Percentiles rank a stretch among this genome's conserved stretches.
phyloP scores from a whole-genome alignment of 2,113 vertebrate species.

The Neogobius melanostomus region DNA sequence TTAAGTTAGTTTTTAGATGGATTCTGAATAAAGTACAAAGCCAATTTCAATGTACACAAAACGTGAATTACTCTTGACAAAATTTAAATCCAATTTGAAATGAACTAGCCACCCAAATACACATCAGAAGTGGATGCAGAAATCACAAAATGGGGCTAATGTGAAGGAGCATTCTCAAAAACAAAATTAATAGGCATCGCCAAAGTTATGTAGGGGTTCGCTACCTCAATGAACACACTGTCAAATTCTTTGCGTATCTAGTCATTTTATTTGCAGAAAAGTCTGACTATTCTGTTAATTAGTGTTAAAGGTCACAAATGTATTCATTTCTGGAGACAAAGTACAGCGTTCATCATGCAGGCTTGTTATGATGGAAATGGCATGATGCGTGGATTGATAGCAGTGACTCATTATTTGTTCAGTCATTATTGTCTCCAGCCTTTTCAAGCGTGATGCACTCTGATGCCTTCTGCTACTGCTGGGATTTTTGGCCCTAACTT shows the following conservation, averaged over 20 bases:
- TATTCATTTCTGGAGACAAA: not conserved
- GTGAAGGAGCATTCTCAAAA: not conserved
- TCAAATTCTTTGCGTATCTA: too few relatives aligned
- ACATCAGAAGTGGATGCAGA: too few relatives aligned
- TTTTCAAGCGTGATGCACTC: conserved; percentile 1
- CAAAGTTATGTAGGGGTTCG: not conserved
- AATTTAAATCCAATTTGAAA: too few relatives aligned
- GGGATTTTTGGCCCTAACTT: not conserved
- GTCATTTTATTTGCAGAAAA: too few relatives aligned
- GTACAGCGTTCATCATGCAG: not conserved
- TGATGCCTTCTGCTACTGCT: conserved; percentile 2
- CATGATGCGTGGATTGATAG: conserved; percentile 5
- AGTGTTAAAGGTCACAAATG: not conserved
- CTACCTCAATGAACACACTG: too few relatives aligned
- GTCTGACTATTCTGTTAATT: not conserved
- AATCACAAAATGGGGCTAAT: too few relatives aligned
- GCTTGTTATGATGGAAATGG: conserved; percentile 2
- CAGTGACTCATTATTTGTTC: not conserved
- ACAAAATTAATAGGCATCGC: not conserved
- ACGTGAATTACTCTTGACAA: too few relatives aligned
- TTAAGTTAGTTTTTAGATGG: not conserved
- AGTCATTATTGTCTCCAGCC: conserved; percentile 5
- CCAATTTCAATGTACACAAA: too few relatives aligned
- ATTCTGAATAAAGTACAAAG: not conserved
- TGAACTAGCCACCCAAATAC: too few relatives aligned